A percentile compares a stretch with the other conserved stretches of the same genome.
These are phyloP conservation scores for Arremon brunneinucha DNA, from an alignment of 2,797 vertebrate genomes.

Conservation along the genomic window DNA sequence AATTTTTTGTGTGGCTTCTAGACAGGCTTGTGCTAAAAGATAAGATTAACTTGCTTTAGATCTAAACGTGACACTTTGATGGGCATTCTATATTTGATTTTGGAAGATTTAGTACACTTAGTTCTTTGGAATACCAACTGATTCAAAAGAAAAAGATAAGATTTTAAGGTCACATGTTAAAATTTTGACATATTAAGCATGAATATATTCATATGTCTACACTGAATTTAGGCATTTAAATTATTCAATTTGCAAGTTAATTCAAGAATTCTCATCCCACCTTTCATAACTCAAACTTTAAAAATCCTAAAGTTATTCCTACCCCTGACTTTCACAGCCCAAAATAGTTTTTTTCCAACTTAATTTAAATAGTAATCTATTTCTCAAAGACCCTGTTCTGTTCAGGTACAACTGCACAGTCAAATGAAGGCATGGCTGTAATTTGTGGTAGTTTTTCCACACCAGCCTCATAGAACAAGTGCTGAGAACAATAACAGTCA, in stretches of 20 bases:
- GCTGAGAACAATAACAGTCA: neutral
- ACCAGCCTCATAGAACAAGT: neutral
- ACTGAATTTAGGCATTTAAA: neutral
- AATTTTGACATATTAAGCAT: neutral
- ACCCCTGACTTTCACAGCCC: neutral
- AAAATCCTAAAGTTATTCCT: neutral
- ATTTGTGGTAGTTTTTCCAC: neutral
- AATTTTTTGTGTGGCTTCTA: neutral
- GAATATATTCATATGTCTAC: neutral
- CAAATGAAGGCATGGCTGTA: neutral
- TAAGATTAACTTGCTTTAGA: neutral
- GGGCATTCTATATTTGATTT: neutral
- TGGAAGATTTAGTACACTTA: neutral
- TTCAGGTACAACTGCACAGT: neutral
- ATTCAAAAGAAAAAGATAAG: neutral
- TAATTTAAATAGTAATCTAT: neutral
- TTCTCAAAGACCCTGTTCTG: neutral
- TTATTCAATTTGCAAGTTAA: neutral
- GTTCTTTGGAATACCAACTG: neutral
- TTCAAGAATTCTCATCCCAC: neutral
- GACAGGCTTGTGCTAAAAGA: neutral
- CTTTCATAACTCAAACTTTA: neutral
- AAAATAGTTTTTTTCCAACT: fast-evolving
- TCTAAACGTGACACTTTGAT: neutral
- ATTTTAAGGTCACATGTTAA: neutral